phyloP scores from a whole-genome alignment of 2,888 invertebrate species.

The Phorcus lineatus region DNA sequence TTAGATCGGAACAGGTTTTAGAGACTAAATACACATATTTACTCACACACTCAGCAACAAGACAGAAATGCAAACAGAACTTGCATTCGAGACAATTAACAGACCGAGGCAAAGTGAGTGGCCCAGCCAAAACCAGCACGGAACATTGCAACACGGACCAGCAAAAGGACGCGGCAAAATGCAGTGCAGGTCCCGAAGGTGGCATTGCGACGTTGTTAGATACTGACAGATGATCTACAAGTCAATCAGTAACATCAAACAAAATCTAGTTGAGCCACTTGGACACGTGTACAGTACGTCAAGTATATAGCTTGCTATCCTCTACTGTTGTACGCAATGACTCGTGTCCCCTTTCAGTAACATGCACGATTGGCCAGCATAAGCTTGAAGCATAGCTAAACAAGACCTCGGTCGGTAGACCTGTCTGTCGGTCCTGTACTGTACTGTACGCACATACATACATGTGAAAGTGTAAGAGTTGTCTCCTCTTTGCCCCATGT shows the following conservation, averaged over 20 bases:
- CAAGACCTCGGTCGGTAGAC: slow-evolving; percentile 6
- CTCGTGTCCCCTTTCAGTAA: neutral
- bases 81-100: slow-evolving; percentile 9
- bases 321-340: neutral
- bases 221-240: neutral
- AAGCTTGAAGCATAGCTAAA: slow-evolving; percentile 20
- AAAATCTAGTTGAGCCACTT: slow-evolving; percentile 10
- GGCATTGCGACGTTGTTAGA: neutral
- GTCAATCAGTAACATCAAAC: neutral
- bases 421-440: neutral
- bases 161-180: neutral
- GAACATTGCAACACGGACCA: slow-evolving; percentile 11
- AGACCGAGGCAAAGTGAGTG: slow-evolving; percentile 6
- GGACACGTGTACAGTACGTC: neutral
- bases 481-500: slow-evolving; percentile 20
- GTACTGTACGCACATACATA: slow-evolving; percentile 19
- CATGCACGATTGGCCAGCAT: slow-evolving; percentile 16
- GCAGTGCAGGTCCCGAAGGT: neutral
- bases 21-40: slow-evolving; percentile 2
- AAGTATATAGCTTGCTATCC: neutral
- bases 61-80: slow-evolving; percentile 15
- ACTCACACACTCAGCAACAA: slow-evolving; percentile 13
- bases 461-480: slow-evolving; percentile 25
- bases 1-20: neutral
- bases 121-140: neutral